phyloP scores from a whole-genome alignment of 2,888 invertebrate species.

The Pterostichus madidus region DNA sequence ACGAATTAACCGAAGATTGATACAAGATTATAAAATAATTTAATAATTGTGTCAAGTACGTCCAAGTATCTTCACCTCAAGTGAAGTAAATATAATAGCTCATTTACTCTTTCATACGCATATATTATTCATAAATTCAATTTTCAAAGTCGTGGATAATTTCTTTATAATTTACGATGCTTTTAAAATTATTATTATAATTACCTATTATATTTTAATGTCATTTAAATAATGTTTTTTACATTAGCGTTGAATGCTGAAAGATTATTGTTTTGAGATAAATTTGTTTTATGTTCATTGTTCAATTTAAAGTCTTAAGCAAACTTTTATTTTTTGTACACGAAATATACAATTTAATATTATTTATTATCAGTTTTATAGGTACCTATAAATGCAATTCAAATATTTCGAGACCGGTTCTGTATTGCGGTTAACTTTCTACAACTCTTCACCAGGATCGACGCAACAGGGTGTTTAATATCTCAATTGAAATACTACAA shows the following conservation, averaged over 20 bases:
- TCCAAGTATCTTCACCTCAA: slow-evolving; percentile 32
- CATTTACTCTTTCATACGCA: background rate
- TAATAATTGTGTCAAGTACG: slow-evolving; percentile 43
- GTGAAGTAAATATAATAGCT: slow-evolving; percentile 17
- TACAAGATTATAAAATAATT: slow-evolving; percentile 41
- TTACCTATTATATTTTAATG: slow-evolving; percentile 57
- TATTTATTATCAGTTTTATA: too few relatives aligned
- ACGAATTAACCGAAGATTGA: slow-evolving; percentile 27
- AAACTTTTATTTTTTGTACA: too few relatives aligned
- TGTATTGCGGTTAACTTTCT: too few relatives aligned
- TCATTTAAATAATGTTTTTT: slow-evolving; percentile 16
- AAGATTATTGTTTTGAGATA: slow-evolving; percentile 21
- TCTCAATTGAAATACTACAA: too few relatives aligned
- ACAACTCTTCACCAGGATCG: too few relatives aligned
- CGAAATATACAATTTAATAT: too few relatives aligned
- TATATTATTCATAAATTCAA: slow-evolving; percentile 52
- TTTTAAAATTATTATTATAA: slow-evolving; percentile 52
- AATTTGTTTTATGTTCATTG: background rate
- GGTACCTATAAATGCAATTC: too few relatives aligned
- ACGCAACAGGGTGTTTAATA: too few relatives aligned
- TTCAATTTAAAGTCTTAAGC: background rate
- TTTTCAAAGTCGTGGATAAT: slow-evolving; percentile 49
- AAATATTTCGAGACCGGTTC: too few relatives aligned
- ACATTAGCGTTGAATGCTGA: too few relatives aligned
- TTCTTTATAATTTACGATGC: slow-evolving; percentile 40